Evolutionary conservation across 2,888 invertebrate species (phyloP), one percentile per base, ranked within the genome.

Genomic region (Microchrysa polita): DNA sequence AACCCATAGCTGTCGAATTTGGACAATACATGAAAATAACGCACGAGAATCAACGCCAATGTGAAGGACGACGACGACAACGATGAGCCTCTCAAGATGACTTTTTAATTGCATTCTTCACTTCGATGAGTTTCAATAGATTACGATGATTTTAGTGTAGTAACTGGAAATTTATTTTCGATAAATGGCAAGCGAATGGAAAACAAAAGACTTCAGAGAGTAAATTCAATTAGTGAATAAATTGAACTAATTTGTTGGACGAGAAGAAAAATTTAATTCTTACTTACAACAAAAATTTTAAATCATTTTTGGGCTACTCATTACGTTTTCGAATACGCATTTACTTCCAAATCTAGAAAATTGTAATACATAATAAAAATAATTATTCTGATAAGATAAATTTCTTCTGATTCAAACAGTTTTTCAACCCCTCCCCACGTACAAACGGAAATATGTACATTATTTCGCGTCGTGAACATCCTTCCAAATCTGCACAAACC

Each of bases 41-140:
- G 27, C 27, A 5, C 10, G n/a, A 48, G 10, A 12, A 12, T 48
- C 59, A 12, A 40, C 18, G 18, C n/a, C n/a, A n/a, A n/a, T n/a
- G n/a, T n/a, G n/a, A n/a, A n/a, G n/a, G n/a, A n/a, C n/a, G n/a
- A n/a, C n/a, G n/a, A n/a, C n/a, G n/a, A n/a, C n/a, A n/a, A 22
- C 48, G 42, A 55, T 22, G 14, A 14, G 55, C 22, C 67, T 40
- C 69, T 55, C 69, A 69, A 69, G 69, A 69, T 69, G 69, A 69
- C 69, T 69, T 69, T 69, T 69, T 69, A 69, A 69, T 69, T 69
- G 69, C 69, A 69, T 69, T 69, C 69, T 69, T 69, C 69, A 69
- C 18, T 69, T 40, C 55, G 69, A 20, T 69, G 69, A 34, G 55
- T 69, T 69, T 55, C 18, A 69, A 69, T 40, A 57, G 69, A 34